Base-by-base conservation (phyloP, 1,140 invertebrate genomes). In the Proctacanthus coquilletti region DNA sequence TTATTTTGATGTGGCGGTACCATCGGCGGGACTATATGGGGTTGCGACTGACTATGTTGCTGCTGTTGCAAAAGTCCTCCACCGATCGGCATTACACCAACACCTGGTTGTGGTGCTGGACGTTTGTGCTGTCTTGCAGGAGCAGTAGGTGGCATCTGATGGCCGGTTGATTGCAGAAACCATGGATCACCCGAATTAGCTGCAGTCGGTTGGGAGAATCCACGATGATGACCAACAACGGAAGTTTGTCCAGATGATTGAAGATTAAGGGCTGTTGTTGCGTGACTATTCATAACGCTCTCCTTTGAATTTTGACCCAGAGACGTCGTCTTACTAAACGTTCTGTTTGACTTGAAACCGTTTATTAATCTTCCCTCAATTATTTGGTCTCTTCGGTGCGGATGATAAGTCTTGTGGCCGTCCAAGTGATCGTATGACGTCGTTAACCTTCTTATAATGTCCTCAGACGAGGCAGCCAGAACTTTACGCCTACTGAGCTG, bases 191-290 rank as follows among this genome's bases (percentile, higher is more conserved):
- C 56, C 36, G 52, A 50, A 21, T 44, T 53, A 25, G 50, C 50
- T 21, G 52, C 55, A 30, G 56, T 53, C 30, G 56, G 56, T 46
- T 60, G 56, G 21, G 56, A 60, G 42, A 55, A 60, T 31, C 56
- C 56, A 32, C 56, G 53, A 59, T 60, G 56, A 53, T 60, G 56
- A 43, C 56, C 56, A 29, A 60, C 56, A 37, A 60, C 53, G 23
- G 56, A 52, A 45, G 56, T 56, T 49, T 60, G 56, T 47, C 53
- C 55, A 29, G 41, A 37, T 14, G 39, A 21, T 36, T 41, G 39
- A 6, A 41, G 23, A 36, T 41, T 41, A 8, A 41, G n/a, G n/a
- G 34, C 33, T 20, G 59, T 52, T 31, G 56, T 50, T 34, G 51
- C 53, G 56, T 60, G 56, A 46, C 56, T 60, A 45, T 59, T 59